Base-by-base conservation (phyloP, 2,113 vertebrate species). In the Pungitius pungitius region DNA sequence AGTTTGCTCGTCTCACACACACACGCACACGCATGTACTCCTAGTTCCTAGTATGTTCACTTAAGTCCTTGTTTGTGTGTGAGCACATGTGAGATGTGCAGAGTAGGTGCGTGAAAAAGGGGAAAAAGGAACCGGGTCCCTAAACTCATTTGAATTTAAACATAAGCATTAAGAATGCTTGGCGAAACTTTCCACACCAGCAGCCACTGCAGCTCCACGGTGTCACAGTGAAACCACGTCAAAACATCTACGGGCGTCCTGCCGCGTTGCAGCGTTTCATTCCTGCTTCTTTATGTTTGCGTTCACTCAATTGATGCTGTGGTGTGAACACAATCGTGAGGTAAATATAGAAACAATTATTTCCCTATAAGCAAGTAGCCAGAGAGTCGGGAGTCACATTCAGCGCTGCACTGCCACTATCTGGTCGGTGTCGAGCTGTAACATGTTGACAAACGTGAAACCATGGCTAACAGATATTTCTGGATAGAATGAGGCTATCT, bases 151-250 rank as follows among this genome's bases (percentile, higher is more conserved):
- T 54, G 37, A 64, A 72, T 87, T 90, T 81, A 76, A 77, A 78
- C 56, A 82, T 27, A 33, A 62, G 54, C 69, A 83, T 85, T 85
- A 58, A 67, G 49, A 77, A 85, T 59, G 85, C 82, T 83, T 57
- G 20, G 74, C 61, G 55, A 86, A 88, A 88, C 81, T 87, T 88
- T 90, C 81, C 78, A 88, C 62, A 37, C 77, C 84, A 86, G 75
- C 56, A 83, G 87, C 69, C 71, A 65, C 64, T 79, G 65, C 64
- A 75, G 77, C 73, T 70, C 56, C 62, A 81, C 58, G 60, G 63
- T 83, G 73, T 81, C 80, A 87, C 74, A 67, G 69, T 24, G 2
- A 22, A 73, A 30, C 39, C 59, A 27, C 18, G 68, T 60, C 22
- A 63, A 73, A 83, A 56, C 75, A 61, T 76, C 81, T 33, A 76